These are phyloP conservation scores for Nebria salina DNA, from an alignment of 2,888 invertebrate genomes.

Conservation along the genomic window DNA sequence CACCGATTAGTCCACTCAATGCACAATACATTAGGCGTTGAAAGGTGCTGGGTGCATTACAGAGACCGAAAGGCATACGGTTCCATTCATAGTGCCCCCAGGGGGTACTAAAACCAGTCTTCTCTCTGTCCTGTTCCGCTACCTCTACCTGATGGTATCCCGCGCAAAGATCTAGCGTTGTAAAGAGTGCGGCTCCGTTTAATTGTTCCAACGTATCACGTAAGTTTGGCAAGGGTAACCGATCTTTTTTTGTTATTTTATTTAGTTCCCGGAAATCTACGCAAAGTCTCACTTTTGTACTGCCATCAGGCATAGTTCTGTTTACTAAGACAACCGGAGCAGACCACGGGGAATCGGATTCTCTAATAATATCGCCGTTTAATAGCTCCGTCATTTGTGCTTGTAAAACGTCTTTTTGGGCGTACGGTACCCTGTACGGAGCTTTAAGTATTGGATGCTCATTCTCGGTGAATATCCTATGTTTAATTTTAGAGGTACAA, in stretches of 20 bases:
- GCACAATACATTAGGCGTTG: too few relatives aligned
- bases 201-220: constrained; percentile 49
- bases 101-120: too few relatives aligned
- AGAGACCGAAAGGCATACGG: too few relatives aligned
- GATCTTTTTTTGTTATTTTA: constrained; percentile 43
- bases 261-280: constrained; percentile 48
- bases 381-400: constrained; percentile 48
- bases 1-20: too few relatives aligned
- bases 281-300: constrained; percentile 48
- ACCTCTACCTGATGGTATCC: too few relatives aligned
- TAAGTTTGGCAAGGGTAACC: constrained; percentile 50
- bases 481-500: constrained; percentile 2
- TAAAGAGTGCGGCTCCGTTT: constrained; percentile 45
- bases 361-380: constrained; percentile 49
- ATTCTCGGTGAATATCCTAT: neutral
- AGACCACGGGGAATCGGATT: constrained; percentile 54
- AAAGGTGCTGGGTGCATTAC: too few relatives aligned
- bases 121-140: too few relatives aligned
- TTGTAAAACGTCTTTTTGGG: constrained; percentile 3
- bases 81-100: too few relatives aligned
- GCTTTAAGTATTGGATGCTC: neutral
- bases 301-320: constrained; percentile 49
- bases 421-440: constrained; percentile 8
- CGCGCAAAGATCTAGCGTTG: constrained; percentile 51
- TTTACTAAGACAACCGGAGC: constrained; percentile 56